Evolutionary conservation across 2,113 vertebrate species (phyloP), one percentile per base, ranked within the genome.

Genomic region (Eurypyga helias): DNA sequence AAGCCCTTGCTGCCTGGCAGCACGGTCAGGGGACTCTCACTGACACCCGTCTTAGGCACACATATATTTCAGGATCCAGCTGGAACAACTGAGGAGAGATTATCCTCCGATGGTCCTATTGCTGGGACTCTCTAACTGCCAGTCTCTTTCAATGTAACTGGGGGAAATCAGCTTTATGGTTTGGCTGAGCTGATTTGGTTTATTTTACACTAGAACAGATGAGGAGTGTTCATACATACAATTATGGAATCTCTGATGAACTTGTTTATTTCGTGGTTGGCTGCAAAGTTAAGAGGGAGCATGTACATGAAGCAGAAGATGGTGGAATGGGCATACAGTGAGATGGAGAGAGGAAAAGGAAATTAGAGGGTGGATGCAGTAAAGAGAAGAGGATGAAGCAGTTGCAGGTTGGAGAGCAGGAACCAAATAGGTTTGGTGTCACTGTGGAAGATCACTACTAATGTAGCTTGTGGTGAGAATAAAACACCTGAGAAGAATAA

Each of bases 1-100:
- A 49, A 89, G 18, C 8, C 17, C 12, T 12, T 60, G 9, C 16
- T 60, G 13, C 13, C 19, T 23, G 14, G 15, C 20, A 65, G 17
- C 17, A 36, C 0, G 0, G 41, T 57, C 23, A 46, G 41, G 36
- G 36, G 16, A 52, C 33, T 52, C 20, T 23, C 43, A 29, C 6
- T 64, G 29, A n/a, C 25, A 78, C 10, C 29, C 1, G 0, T n/a
- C 24, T 61, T 28, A 49, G 0, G 2, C 33, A 24, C 4, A 11
- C 28, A 23, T 6, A 29, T 16, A 8, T 29, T 52, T 54, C 25
- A 49, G 17, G 20, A 66, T 55, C 10, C 36, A 51, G 13, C 34
- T 55, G 46, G 34, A 87, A 48, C 45, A 65, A 43, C 10, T 7
- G 45, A 33, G 15, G 16, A 34, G 13, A 17, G 28, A 19, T 33